Evolutionary conservation across 2,797 vertebrate species (phyloP), one percentile per base, ranked within the genome.

Genomic region (Esox masquinongy): DNA sequence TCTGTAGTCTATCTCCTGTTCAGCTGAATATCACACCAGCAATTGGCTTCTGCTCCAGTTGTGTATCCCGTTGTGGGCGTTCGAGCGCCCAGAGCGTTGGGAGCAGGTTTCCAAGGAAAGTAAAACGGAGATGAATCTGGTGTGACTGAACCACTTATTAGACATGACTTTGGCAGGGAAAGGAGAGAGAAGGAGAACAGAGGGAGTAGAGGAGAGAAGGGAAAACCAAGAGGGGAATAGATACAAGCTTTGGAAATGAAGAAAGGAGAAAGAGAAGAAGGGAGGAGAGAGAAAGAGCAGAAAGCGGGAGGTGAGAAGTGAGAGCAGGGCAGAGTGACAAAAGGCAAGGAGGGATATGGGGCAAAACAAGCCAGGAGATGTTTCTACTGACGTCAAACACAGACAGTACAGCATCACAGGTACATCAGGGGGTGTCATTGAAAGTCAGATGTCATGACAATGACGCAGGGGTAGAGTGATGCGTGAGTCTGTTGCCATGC

Each of bases 141-240:
- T 66, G 16, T 59, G 77, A 76, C 63, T 39, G 59, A 83, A 74
- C 76, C 68, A 83, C 80, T 80, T 72, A 77, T 83, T 76, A 83
- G 70, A 59, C 39, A 61, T 61, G 17, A 70, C 69, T 72, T 26
- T 16, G 74, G 76, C 50, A 36, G 43, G 64, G 68, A 24, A 51
- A 39, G n/a, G 47, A 70, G 22, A 47, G 14, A 49, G 68, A 39
- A 39, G 11, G 31, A 6, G 5, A 39, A n/a, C 19, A 50, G 43
- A 24, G 22, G 43, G 39, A 43, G 24, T 36, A 14, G 68, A 49
- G 15, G 61, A 72, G 71, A 72, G 17, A 61, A 31, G 53, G 17
- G 5, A 39, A 19, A 4, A 39, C 36, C 36, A 39, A 4, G 36
- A 39, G 36, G 36, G 36, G 36, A 39, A 39, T 8, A 39, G 36